Evolutionary conservation across 2,113 vertebrate species (phyloP), one percentile per base, ranked within the genome.

Genomic region (Rhizomys pruinosus): DNA sequence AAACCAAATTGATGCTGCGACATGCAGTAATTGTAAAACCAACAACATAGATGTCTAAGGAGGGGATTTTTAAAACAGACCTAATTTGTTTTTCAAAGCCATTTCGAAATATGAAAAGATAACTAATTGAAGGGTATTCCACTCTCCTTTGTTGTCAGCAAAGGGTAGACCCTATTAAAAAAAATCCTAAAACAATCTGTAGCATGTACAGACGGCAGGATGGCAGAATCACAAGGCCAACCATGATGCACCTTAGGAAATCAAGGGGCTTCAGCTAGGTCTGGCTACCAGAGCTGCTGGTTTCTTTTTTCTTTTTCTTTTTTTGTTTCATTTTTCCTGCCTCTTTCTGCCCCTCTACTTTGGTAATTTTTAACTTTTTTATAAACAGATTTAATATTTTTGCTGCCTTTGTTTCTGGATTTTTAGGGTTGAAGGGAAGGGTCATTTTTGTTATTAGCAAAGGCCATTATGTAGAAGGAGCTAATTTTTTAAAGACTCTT

Each of bases 1-100:
- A 98, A 98, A 98, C 97, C 96, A 97, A 98, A 98, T 92, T 97
- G 97, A 98, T 97, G 97, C 98, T 98, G 97, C 97, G 96, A 96
- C 97, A 97, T 79, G 97, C 97, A 96, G 97, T 97, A 97, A 97
- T 97, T 96, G 95, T 96, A 96, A 98, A 98, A 98, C 97, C 95
- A 95, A 98, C 96, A 98, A 98, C 98, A 98, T 91, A 96, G 96
- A 96, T 95, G 96, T 97, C 95, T 96, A 96, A 97, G 73, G 87
- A 96, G 90, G 68, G 66, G 42, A 17, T 19, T 89, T 93, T 29
- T 32, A 94, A 95, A 89, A 89, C 59, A 93, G 61, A 97, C 93
- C 96, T 94, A 96, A 92, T 95, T 96, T 94, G 81, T 94, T 97
- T 97, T 91, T 96, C 87, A 95, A 87, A 97, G 84, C 95, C 92